phyloP scores from a whole-genome alignment of 64 coral and sea anemone species.

The Pocillopora verrucosa region DNA sequence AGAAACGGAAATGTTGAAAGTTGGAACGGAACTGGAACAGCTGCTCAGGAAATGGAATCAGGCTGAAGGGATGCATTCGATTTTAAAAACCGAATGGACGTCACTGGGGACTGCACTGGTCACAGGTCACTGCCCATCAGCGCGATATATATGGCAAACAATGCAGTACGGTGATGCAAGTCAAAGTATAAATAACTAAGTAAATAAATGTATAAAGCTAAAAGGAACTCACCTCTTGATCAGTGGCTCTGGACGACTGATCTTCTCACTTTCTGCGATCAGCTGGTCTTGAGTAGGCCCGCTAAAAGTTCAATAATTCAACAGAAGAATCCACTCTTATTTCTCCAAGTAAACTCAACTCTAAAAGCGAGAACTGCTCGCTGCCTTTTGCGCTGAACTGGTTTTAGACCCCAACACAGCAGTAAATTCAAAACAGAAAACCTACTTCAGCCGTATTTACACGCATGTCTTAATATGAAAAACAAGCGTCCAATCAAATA shows the following conservation, averaged over 20 bases:
- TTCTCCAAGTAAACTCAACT: too few species aligned
- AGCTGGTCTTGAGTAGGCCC: constrained; percentile 94
- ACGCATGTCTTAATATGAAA: background rate
- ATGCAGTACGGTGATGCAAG: background rate
- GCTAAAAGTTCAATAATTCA: constrained; percentile 43
- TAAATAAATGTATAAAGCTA: background rate
- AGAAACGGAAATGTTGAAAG: background rate
- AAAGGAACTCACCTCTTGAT: constrained; percentile 79
- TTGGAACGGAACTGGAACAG: background rate
- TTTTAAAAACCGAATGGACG: too few species aligned
- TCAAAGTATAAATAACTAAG: background rate
- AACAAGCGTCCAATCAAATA: background rate
- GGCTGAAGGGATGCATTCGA: background rate
- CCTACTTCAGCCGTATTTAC: background rate
- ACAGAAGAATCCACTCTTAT: too few species aligned
- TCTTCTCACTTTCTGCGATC: constrained; percentile 88
- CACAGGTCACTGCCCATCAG: too few species aligned
- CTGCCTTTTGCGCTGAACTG: too few species aligned
- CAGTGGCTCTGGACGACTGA: constrained; percentile 84
- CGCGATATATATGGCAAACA: background rate
- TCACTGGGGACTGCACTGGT: too few species aligned
- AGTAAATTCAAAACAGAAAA: background rate
- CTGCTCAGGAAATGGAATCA: background rate
- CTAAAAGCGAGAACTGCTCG: too few species aligned
- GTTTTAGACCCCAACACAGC: background rate